Percentiles rank a stretch among this genome's conserved stretches.
phyloP scores from a whole-genome alignment of 2,888 invertebrate species.

The Scotopteryx bipunctaria region DNA sequence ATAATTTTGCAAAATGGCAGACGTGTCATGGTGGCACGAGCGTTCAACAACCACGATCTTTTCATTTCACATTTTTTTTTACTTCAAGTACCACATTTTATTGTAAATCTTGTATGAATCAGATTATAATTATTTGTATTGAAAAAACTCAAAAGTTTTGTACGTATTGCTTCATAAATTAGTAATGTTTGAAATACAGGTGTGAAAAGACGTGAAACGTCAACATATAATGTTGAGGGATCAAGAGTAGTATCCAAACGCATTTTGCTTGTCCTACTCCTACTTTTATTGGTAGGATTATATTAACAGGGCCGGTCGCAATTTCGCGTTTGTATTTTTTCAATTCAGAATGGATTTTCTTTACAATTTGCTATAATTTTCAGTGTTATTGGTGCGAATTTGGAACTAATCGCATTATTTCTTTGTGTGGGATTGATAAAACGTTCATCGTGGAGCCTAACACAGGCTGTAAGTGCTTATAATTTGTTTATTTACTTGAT shows the following conservation, averaged over 20 bases:
- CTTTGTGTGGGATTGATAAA: slow-evolving; percentile 4
- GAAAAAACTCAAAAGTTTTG: too few species aligned
- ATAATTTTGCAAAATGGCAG: too few species aligned
- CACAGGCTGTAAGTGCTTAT: slow-evolving; percentile 58
- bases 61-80: too few species aligned
- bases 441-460: slow-evolving; percentile 68
- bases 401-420: background rate
- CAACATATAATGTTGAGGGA: too few species aligned
- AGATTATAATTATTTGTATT: too few species aligned
- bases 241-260: background rate
- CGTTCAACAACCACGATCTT: too few species aligned
- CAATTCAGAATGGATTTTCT: slow-evolving; percentile 3
- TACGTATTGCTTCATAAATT: too few species aligned
- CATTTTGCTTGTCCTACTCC: background rate
- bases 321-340: background rate
- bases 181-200: too few species aligned
- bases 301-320: slow-evolving; percentile 10
- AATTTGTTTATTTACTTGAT: slow-evolving; percentile 32
- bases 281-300: background rate
- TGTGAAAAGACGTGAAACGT: too few species aligned
- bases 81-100: too few species aligned
- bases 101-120: too few species aligned
- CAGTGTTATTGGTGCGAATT: background rate
- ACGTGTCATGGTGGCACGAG: too few species aligned
- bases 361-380: background rate